These are phyloP conservation scores for Sycobia sp. DNA, from an alignment of 1,140 invertebrate species.

Conservation along the genomic window DNA sequence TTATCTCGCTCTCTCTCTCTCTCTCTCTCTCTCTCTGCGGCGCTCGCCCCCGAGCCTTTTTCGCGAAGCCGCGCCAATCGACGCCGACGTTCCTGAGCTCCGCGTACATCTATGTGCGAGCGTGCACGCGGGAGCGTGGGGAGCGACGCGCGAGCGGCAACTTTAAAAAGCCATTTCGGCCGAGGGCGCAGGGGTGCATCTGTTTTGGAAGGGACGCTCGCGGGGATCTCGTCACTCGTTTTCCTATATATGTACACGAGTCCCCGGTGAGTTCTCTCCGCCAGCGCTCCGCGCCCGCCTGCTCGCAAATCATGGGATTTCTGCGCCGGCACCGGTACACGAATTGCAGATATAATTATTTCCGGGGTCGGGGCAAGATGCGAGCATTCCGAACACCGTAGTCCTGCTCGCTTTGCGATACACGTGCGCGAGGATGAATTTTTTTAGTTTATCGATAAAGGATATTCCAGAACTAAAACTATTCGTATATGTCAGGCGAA, in stretches of 20 bases:
- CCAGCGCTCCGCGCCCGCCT: not conserved
- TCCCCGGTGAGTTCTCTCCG: slow-evolving; percentile 30
- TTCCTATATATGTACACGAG: slow-evolving; percentile 28
- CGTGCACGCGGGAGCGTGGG: not conserved
- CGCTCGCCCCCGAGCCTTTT: not conserved
- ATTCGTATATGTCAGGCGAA: no score
- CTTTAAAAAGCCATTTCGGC: slow-evolving; percentile 55
- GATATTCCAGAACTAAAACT: no score
- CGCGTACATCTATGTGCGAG: no score
- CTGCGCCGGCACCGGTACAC: not conserved
- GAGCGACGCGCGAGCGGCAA: slow-evolving; percentile 25
- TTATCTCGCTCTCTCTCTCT: no score
- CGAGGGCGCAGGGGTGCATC: slow-evolving; percentile 49
- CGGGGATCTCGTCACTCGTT: slow-evolving; percentile 41
- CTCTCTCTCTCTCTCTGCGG: no score
- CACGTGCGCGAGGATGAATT: no score
- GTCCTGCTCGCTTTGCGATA: no score
- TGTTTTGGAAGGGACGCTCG: slow-evolving; percentile 49
- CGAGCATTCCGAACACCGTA: no score
- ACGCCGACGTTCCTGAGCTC: no score
- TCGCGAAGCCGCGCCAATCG: not conserved
- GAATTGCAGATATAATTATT: no score
- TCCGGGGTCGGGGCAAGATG: no score
- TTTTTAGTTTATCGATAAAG: no score
- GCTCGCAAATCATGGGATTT: not conserved